Conservation (phyloP, 2,888 invertebrate genomes). For the Yponomeuta cagnagella region DNA sequence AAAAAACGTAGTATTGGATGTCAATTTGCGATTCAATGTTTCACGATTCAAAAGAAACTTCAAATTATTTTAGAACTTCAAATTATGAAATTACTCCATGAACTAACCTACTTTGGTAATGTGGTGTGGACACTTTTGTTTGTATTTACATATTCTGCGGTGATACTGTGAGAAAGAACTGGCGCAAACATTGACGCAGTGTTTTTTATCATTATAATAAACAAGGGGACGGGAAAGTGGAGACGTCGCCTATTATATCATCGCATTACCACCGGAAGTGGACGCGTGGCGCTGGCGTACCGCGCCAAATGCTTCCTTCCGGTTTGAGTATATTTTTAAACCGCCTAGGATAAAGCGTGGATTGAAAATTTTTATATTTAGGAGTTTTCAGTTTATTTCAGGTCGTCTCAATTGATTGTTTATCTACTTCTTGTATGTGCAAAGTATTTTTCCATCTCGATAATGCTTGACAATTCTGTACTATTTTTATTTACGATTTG, state of each 20-base stretch:
- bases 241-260: constrained; percentile 74
- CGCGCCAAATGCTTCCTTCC: constrained; percentile 62
- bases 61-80: too few relatives aligned
- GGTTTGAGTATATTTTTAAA: constrained; percentile 28
- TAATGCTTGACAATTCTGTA: too few relatives aligned
- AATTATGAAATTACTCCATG: background rate
- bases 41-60: too few relatives aligned
- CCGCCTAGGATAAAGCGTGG: background rate
- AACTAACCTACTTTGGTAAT: background rate
- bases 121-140: background rate
- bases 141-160: constrained; percentile 14
- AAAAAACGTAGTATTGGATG: too few relatives aligned
- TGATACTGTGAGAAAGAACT: constrained; percentile 41
- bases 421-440: too few relatives aligned
- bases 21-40: too few relatives aligned
- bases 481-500: too few relatives aligned
- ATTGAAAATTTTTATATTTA: too few relatives aligned
- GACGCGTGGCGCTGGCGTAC: constrained; percentile 64
- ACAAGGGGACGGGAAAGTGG: constrained; percentile 50
- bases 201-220: constrained; percentile 33
- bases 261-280: constrained; percentile 64
- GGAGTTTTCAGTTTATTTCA: too few relatives aligned
- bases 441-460: too few relatives aligned
- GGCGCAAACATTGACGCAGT: constrained; percentile 34
- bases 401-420: too few relatives aligned